These are phyloP conservation scores for Eupsilia transversa DNA, from an alignment of 2,888 invertebrate genomes.

Conservation along the genomic window DNA sequence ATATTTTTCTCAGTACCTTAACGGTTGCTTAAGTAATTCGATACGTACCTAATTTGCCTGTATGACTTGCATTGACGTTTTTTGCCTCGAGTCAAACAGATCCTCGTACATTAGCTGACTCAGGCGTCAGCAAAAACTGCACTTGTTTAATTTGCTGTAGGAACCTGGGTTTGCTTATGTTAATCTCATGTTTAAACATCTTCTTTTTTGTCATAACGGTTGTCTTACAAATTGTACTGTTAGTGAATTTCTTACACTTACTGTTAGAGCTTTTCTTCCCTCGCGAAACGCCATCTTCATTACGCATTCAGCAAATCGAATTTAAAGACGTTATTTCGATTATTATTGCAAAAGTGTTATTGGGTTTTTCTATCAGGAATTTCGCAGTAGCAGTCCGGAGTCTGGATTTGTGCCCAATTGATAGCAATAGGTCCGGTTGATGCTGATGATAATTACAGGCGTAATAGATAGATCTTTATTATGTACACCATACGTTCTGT, in stretches of 20 bases:
- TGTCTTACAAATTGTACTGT: conserved; percentile 10
- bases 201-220: conserved; percentile 5
- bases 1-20: conserved; percentile 37
- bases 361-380: background rate
- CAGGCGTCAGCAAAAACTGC: conserved; percentile 69
- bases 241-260: background rate
- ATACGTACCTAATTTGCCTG: conserved; percentile 73
- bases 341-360: background rate
- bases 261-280: background rate
- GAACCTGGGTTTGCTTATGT: conserved; percentile 24
- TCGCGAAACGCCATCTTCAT: background rate
- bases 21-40: conserved; percentile 59
- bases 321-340: background rate
- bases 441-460: background rate
- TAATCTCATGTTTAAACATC: conserved; percentile 20
- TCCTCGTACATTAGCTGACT: conserved; percentile 79
- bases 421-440: background rate
- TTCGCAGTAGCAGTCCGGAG: background rate
- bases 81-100: conserved; percentile 71
- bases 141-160: conserved; percentile 40
- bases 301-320: background rate
- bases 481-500: no score
- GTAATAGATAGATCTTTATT: no score
- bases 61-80: conserved; percentile 79
- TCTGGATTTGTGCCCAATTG: no score